A percentile compares a stretch with the other conserved stretches of the same genome.
Conservation (phyloP, 2,797 vertebrate genomes). For the Crenuchus spilurus region DNA sequence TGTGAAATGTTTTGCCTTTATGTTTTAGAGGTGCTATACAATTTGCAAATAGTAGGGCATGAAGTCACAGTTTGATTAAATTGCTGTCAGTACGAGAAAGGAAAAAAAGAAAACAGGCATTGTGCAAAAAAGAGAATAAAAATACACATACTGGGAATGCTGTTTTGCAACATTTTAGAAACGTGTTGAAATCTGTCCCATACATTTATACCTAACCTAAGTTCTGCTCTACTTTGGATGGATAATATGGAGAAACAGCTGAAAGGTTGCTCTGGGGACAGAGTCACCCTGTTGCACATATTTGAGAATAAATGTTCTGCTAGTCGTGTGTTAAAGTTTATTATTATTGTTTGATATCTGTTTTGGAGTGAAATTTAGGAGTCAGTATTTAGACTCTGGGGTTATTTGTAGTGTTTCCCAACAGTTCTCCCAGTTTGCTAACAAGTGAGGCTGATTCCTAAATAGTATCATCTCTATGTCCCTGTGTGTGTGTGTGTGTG, state of each 20-base stretch:
- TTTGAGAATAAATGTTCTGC: too few species aligned
- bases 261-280: too few species aligned
- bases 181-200: conserved; percentile 53
- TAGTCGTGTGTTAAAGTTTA: too few species aligned
- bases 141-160: conserved; percentile 19
- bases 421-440: conserved; percentile 71
- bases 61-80: conserved; percentile 69
- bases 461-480: conserved; percentile 57
- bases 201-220: conserved; percentile 26
- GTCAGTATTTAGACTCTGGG: conserved; percentile 46
- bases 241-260: too few species aligned
- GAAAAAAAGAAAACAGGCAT: conserved; percentile 56
- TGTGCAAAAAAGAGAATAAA: conserved; percentile 37
- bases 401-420: conserved; percentile 70
- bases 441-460: conserved; percentile 69
- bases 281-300: too few species aligned
- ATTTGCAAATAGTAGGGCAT: conserved; percentile 70
- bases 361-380: conserved; percentile 35
- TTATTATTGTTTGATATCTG: conserved; percentile 60
- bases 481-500: conserved; percentile 45
- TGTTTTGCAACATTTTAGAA: conserved; percentile 43
- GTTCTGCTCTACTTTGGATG: background rate
- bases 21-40: conserved; percentile 73
- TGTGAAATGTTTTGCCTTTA: conserved; percentile 75
- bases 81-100: conserved; percentile 60